Conservation (phyloP, 2,797 vertebrate species). For the Lithobates sylvaticus region DNA sequence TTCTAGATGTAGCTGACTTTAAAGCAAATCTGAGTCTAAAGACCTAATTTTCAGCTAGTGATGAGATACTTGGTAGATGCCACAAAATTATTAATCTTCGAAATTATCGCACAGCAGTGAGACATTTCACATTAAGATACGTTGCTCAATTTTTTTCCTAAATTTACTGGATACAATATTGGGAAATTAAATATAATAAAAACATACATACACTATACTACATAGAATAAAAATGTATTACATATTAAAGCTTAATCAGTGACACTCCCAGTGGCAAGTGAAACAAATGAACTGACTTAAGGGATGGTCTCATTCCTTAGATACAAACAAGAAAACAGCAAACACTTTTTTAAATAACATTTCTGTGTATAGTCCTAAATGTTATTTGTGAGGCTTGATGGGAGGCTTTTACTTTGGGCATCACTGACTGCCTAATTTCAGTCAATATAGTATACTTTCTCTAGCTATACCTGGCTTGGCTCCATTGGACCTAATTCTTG, state of each 20-base stretch:
- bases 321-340: no score
- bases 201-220: background rate
- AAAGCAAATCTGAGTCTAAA: background rate
- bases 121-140: conserved; percentile 25
- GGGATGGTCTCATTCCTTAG: background rate
- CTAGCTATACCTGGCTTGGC: no score
- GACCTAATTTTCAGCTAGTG: background rate
- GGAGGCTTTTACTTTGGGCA: no score
- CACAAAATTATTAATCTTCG: background rate
- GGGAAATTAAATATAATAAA: background rate
- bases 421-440: no score
- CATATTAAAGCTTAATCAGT: background rate
- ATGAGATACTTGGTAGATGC: background rate
- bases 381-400: no score
- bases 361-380: no score
- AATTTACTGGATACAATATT: background rate
- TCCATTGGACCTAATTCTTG: no score
- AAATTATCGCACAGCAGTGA: conserved; percentile 12
- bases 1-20: background rate
- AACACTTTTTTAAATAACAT: no score
- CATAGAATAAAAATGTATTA: background rate
- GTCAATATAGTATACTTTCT: no score
- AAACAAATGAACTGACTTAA: background rate
- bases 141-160: background rate
- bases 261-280: background rate